Percentiles rank a stretch among this genome's conserved stretches.
These are phyloP conservation scores for Hydrolagus colliei DNA, from an alignment of 2,797 vertebrate genomes.

Conservation along the genomic window DNA sequence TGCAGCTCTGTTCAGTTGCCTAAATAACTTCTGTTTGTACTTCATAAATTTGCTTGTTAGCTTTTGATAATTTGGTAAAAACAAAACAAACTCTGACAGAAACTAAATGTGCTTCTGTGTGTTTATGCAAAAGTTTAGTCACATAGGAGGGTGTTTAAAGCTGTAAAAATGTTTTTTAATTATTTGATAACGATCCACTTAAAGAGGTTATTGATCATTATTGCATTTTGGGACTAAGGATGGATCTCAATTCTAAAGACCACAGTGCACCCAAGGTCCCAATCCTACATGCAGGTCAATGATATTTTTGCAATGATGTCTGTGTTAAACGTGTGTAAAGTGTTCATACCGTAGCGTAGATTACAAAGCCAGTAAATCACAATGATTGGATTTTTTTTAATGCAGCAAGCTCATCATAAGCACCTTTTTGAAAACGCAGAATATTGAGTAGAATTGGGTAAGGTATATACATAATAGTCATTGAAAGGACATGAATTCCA, in stretches of 20 bases:
- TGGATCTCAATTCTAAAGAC: neutral
- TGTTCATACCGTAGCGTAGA: neutral
- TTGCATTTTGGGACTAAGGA: slow-evolving; percentile 11
- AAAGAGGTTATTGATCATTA: slow-evolving; percentile 20
- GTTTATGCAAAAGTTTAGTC: slow-evolving; percentile 5
- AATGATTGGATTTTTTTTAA: neutral
- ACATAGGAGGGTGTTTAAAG: neutral
- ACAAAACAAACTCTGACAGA: neutral
- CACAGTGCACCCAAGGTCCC: neutral
- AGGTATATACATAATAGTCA: too few relatives aligned
- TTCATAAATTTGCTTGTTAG: slow-evolving; percentile 16
- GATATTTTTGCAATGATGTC: neutral
- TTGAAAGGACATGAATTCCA: neutral
- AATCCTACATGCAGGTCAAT: neutral
- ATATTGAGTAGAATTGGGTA: neutral
- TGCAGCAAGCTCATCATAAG: neutral
- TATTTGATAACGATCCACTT: slow-evolving; percentile 22
- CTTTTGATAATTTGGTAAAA: slow-evolving; percentile 20
- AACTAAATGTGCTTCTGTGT: neutral
- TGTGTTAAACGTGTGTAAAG: neutral
- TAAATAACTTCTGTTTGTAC: neutral
- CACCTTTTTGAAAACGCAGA: neutral
- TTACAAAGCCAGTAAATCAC: neutral
- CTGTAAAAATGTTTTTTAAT: slow-evolving; percentile 16
- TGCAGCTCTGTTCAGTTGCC: neutral